Evolutionary conservation across 2,797 vertebrate species (phyloP).

Genomic region (Poecilia velifera): DNA sequence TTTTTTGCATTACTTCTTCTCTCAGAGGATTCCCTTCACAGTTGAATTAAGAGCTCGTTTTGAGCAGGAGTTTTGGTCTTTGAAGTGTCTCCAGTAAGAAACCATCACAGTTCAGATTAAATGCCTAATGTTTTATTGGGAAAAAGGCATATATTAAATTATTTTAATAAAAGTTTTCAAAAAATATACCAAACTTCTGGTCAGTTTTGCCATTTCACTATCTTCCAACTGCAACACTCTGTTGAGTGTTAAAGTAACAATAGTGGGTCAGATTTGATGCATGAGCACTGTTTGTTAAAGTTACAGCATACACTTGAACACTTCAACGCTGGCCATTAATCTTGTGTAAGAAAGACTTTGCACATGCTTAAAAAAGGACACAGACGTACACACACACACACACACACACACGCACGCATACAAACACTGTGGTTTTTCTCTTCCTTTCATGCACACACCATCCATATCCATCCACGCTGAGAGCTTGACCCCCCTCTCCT

Average conservation of each 20-base stretch:
- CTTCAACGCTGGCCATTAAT: constrained; percentile 75
- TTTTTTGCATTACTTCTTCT: neutral
- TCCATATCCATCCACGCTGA: constrained; percentile 71
- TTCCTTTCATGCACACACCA: constrained; percentile 47
- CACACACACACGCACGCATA: constrained; percentile 16
- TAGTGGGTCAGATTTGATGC: constrained; percentile 66
- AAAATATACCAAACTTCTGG: neutral
- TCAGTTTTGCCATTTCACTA: constrained; percentile 5
- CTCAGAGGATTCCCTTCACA: no score
- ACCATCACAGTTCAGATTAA: neutral
- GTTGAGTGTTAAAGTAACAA: constrained; percentile 45
- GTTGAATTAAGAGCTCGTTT: neutral
- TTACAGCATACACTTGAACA: constrained; percentile 72
- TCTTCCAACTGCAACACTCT: constrained; percentile 31
- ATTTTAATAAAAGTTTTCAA: neutral
- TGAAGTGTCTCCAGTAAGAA: neutral
- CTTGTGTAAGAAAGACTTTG: constrained; percentile 73
- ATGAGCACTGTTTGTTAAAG: constrained; percentile 68
- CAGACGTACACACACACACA: constrained; percentile 9
- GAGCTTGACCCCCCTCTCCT: constrained; percentile 68
- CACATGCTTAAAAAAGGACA: constrained; percentile 52
- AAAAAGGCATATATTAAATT: neutral
- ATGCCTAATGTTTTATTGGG: neutral
- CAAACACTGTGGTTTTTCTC: constrained; percentile 25
- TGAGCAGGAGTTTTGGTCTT: neutral